Percentiles rank a stretch among this genome's conserved stretches.
Evolutionary conservation across 2,113 vertebrate species (phyloP).

Genomic region (Ancistrus triradiatus): DNA sequence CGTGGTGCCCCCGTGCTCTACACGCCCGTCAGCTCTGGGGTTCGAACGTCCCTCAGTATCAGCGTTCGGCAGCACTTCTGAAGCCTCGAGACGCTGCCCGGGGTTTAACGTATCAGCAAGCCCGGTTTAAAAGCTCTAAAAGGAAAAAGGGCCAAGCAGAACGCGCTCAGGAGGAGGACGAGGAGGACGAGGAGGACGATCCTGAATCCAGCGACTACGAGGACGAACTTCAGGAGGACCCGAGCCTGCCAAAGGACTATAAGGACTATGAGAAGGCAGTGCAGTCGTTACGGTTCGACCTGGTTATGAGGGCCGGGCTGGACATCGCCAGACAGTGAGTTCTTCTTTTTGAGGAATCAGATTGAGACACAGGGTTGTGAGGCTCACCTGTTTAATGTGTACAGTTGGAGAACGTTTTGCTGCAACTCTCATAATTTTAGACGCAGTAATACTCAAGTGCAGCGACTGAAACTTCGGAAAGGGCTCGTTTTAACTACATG

Average conservation of each 20-base stretch:
- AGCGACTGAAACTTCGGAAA: too few species aligned
- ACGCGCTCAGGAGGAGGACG: constrained; percentile 51
- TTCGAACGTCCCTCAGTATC: constrained; percentile 28
- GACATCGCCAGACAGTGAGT: constrained; percentile 91
- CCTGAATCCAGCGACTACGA: constrained; percentile 69
- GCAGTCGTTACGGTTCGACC: constrained; percentile 83
- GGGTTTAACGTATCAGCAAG: constrained; percentile 56
- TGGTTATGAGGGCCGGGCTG: constrained; percentile 83
- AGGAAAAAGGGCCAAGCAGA: constrained; percentile 69
- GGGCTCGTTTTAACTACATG: too few species aligned
- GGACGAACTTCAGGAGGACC: constrained; percentile 69
- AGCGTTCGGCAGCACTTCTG: constrained; percentile 44
- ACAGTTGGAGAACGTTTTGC: too few species aligned
- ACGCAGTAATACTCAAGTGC: too few species aligned
- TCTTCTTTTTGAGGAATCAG: too few species aligned
- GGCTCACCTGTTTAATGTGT: too few species aligned
- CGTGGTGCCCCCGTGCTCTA: constrained; percentile 63
- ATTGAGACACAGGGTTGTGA: too few species aligned
- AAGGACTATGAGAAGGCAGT: constrained; percentile 87
- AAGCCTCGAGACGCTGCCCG: constrained; percentile 46
- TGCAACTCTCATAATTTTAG: too few species aligned
- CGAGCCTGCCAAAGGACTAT: constrained; percentile 73
- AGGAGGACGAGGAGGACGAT: constrained; percentile 64
- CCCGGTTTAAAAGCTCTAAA: constrained; percentile 81
- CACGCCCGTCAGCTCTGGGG: constrained; percentile 65